Percentiles rank a stretch among this genome's conserved stretches.
phyloP scores from a whole-genome alignment of 2,888 invertebrate genomes.

The Chelonus formosanus region DNA sequence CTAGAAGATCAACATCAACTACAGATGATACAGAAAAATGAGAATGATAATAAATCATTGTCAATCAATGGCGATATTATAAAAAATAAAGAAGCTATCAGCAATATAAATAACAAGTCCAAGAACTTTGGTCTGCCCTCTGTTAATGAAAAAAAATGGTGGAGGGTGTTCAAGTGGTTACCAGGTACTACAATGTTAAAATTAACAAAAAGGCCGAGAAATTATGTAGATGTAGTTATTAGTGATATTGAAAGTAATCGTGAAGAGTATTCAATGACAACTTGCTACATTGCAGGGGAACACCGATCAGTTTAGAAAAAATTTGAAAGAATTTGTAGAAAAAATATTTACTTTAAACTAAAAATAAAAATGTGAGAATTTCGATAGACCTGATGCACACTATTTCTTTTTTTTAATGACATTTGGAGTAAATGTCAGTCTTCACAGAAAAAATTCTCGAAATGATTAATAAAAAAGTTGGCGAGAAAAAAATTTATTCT shows the following conservation, averaged over 20 bases:
- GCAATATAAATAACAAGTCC: conserved; percentile 11
- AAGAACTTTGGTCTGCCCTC: conserved; percentile 7
- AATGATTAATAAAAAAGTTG: no score
- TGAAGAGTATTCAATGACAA: conserved; percentile 55
- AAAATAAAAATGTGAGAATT: no score
- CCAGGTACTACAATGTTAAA: conserved; percentile 50
- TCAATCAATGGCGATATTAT: not conserved
- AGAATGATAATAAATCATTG: not conserved
- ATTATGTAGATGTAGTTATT: conserved; percentile 41
- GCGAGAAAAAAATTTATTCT: no score
- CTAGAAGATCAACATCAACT: no score
- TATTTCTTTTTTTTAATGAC: no score
- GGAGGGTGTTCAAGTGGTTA: conserved; percentile 56
- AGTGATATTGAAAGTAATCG: conserved; percentile 47
- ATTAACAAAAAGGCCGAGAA: conserved; percentile 38
- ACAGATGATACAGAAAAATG: not conserved
- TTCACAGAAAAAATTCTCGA: no score
- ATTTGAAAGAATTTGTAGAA: not conserved
- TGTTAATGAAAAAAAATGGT: conserved; percentile 50
- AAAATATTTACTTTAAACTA: no score
- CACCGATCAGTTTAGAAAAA: conserved; percentile 43
- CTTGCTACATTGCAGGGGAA: conserved; percentile 48
- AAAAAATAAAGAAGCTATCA: not conserved
- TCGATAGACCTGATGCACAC: no score
- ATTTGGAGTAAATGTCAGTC: no score